Conservation (phyloP, 1,140 invertebrate genomes). For the Acyrthosiphon pisum region DNA sequence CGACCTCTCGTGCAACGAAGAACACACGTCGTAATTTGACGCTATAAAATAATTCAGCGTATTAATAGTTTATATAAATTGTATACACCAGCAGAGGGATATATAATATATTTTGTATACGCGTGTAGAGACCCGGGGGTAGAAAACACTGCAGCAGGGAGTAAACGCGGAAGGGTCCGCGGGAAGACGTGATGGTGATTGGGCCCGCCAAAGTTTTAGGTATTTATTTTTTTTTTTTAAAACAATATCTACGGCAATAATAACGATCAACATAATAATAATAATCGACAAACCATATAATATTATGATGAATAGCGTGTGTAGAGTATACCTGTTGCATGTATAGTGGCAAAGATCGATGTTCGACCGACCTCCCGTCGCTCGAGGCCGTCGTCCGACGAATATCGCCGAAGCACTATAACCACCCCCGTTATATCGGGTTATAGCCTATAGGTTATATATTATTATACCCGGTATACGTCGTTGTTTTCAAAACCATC, state of each 20-base stretch:
- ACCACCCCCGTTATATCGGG: constrained; percentile 15
- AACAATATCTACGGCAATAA: not conserved
- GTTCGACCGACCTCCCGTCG: constrained; percentile 34
- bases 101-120: not conserved
- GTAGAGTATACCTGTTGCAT: not conserved
- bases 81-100: not conserved
- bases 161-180: not conserved
- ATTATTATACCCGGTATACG: too few relatives aligned
- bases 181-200: not conserved
- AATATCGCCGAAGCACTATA: not conserved
- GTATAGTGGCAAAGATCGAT: constrained; percentile 6
- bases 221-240: not conserved
- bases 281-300: constrained; percentile 12
- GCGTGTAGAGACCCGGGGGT: not conserved
- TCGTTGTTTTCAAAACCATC: not conserved
- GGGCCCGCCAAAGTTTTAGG: not conserved
- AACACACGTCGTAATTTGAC: constrained; percentile 15
- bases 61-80: constrained; percentile 1
- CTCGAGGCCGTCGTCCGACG: not conserved
- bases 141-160: not conserved
- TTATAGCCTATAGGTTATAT: too few relatives aligned
- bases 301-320: not conserved
- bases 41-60: not conserved
- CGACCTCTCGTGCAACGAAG: not conserved
- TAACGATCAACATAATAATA: not conserved